phyloP scores from a whole-genome alignment of 2,113 vertebrate species.

The Macrotus californicus region DNA sequence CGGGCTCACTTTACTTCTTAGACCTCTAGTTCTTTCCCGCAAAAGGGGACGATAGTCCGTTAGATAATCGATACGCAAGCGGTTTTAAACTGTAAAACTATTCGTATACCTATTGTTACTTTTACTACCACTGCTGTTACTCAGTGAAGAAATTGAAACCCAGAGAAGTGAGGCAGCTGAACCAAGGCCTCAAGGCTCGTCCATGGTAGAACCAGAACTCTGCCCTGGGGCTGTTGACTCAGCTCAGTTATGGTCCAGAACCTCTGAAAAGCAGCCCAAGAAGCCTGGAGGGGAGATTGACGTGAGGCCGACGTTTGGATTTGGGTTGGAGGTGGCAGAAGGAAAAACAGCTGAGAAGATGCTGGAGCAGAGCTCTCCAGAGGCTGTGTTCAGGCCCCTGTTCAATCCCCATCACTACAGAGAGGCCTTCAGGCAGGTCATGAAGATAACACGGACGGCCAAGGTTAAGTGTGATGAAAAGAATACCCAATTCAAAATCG shows the following conservation, averaged over 20 bases:
- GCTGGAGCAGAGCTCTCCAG: neutral
- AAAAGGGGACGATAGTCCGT: neutral
- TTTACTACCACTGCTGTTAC: neutral
- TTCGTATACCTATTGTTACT: neutral
- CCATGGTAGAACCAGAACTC: neutral
- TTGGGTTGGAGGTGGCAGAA: neutral
- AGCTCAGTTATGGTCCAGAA: neutral
- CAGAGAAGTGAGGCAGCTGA: neutral
- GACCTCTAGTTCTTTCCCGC: neutral
- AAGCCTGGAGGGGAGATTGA: neutral
- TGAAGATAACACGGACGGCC: neutral
- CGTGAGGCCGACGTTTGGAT: neutral
- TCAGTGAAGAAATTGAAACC: neutral
- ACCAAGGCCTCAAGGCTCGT: neutral
- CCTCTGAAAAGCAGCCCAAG: neutral
- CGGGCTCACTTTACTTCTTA: neutral
- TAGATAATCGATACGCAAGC: neutral
- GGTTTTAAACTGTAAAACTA: constrained; percentile 1
- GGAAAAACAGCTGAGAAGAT: neutral
- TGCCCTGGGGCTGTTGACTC: neutral
- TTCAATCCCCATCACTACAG: neutral
- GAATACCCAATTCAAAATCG: neutral
- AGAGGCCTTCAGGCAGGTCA: neutral
- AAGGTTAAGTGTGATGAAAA: neutral
- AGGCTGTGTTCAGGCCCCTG: neutral